A percentile compares a stretch with the other conserved stretches of the same genome.
phyloP scores from a whole-genome alignment of 2,113 vertebrate species.

The Neolamprologus toae region DNA sequence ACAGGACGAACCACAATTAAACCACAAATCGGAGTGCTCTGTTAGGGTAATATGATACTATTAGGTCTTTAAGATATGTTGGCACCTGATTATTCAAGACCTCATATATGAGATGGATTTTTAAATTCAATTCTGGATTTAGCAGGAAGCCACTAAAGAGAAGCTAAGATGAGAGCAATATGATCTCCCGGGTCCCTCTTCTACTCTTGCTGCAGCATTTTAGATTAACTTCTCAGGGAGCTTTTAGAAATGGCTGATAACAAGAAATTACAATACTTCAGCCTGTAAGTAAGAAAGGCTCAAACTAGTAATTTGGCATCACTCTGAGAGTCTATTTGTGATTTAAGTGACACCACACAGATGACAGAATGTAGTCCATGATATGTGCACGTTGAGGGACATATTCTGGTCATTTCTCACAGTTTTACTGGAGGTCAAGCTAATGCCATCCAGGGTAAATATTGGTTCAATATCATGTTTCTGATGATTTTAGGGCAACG shows the following conservation, averaged over 20 bases:
- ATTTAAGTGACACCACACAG: background rate
- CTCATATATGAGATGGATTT: background rate
- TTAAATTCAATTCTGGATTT: background rate
- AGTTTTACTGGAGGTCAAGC: background rate
- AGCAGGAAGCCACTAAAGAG: background rate
- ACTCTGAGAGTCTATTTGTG: background rate
- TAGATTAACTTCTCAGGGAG: background rate
- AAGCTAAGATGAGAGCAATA: background rate
- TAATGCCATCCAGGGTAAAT: background rate
- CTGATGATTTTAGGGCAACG: accelerated
- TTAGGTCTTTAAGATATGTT: background rate
- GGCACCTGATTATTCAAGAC: background rate
- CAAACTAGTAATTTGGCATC: background rate
- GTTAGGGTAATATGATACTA: background rate
- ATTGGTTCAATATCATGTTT: background rate
- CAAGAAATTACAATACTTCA: background rate
- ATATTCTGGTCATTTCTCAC: background rate
- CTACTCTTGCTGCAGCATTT: background rate
- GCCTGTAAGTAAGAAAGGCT: background rate
- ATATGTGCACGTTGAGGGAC: background rate
- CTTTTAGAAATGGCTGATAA: background rate
- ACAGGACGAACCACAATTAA: background rate
- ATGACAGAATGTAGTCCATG: no score
- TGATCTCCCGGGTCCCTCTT: background rate
- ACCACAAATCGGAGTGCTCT: accelerated